These are phyloP conservation scores for Micrasema longulum DNA, from an alignment of 1,140 invertebrate species.

Conservation along the genomic window DNA sequence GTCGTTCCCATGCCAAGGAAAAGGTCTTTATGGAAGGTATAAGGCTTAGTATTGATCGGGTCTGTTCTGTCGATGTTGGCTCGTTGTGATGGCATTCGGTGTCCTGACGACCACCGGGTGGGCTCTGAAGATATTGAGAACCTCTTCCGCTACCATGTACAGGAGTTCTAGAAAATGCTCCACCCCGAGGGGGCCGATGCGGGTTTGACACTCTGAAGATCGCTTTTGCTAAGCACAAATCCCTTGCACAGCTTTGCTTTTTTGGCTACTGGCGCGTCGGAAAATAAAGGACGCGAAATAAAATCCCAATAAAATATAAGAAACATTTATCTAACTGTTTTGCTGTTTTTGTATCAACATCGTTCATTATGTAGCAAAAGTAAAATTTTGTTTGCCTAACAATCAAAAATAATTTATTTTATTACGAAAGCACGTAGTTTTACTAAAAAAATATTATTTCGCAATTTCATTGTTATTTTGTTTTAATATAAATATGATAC, in stretches of 20 bases:
- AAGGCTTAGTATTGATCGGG: constrained; percentile 32
- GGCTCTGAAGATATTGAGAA: constrained; percentile 28
- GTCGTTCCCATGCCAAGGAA: constrained; percentile 26
- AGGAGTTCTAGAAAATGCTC: constrained; percentile 42
- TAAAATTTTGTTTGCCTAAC: too few relatives aligned
- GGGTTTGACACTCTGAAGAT: constrained; percentile 27
- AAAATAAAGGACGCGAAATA: too few relatives aligned
- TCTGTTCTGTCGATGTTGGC: constrained; percentile 11
- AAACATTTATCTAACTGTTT: too few relatives aligned
- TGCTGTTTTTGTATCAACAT: too few relatives aligned
- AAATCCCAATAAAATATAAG: too few relatives aligned
- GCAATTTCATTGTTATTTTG: too few relatives aligned
- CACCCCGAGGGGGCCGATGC: constrained; percentile 28
- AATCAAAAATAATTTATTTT: too few relatives aligned
- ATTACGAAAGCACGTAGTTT: too few relatives aligned
- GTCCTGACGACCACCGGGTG: constrained; percentile 1
- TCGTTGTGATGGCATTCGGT: constrained; percentile 22
- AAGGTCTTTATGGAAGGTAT: constrained; percentile 35
- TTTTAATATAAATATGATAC: too few relatives aligned
- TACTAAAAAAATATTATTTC: too few relatives aligned
- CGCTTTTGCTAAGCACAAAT: constrained; percentile 24
- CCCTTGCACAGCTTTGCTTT: constrained; percentile 12
- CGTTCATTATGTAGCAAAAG: too few relatives aligned
- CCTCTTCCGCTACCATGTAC: constrained; percentile 41
- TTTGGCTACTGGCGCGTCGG: background rate